A percentile compares a stretch with the other conserved stretches of the same genome.
Conservation (phyloP, 2,113 vertebrate species). For the Hiodon alosoides region DNA sequence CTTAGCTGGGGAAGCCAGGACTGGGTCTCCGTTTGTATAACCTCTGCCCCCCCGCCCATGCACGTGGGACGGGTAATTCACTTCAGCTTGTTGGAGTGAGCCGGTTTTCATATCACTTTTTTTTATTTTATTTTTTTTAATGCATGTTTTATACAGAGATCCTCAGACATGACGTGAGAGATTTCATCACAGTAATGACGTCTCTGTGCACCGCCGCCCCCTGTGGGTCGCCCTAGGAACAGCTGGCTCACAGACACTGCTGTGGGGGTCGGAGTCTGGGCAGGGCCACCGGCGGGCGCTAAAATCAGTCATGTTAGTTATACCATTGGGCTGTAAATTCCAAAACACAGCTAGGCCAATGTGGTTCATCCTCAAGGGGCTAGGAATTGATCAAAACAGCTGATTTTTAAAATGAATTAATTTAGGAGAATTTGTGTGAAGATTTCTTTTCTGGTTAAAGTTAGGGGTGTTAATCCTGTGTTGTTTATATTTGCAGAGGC, state of each 20-base stretch:
- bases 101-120: no score
- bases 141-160: no score
- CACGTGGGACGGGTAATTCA: no score
- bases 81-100: no score
- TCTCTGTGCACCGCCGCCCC: not conserved
- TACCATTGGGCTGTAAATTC: slow-evolving; percentile 78
- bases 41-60: no score
- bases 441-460: not conserved
- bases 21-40: no score
- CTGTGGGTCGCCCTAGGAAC: not conserved
- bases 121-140: no score
- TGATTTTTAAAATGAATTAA: not conserved
- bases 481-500: no score
- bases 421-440: not conserved
- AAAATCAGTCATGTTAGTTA: slow-evolving; percentile 73
- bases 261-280: slow-evolving; percentile 71
- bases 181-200: not conserved
- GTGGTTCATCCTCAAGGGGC: not conserved
- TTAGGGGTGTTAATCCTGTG: no score
- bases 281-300: slow-evolving; percentile 64
- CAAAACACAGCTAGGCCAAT: not conserved
- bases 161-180: no score
- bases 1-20: no score
- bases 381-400: not conserved
- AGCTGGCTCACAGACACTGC: slow-evolving; percentile 39